Base-by-base conservation (phyloP, 2,797 vertebrate species). In the Sebastes nivosus region DNA sequence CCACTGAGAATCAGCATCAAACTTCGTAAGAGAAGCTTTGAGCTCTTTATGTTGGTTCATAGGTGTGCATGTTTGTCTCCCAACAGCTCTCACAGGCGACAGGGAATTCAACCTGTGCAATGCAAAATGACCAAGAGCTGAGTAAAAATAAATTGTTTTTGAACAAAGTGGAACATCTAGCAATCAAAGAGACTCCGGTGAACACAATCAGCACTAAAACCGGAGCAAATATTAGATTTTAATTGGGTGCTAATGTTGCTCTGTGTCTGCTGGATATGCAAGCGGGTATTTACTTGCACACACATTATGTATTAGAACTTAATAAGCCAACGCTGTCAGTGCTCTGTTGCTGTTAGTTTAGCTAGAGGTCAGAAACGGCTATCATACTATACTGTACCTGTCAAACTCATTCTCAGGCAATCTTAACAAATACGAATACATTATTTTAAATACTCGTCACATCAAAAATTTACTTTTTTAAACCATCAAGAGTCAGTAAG, bases 391-490 rank as follows among this genome's bases (percentile, higher is more conserved):
- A n/a, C 13, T 34, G 8, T 50, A 30, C 29, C 34, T 30, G 54
- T 42, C 6, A 6, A 16, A 60, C 18, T 22, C 34, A 22, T 34
- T 13, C 10, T 36, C n/a, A 12, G 11, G 30, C 20, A 61, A 34
- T 32, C 59, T 12, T 22, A 32, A 64, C 24, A 74, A 20, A 54
- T 16, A 5, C 12, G 6, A 20, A 11, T 0, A 18, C 3, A 46
- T 0, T 34, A 63, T 22, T 36, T 14, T 3, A n/a, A 61, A 29
- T 29, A 6, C 29, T 61, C 3, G 0, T 58, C 25, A 14, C 29
- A 61, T 20, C 0, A 0, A 61, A 60, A 61, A 32, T 3, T 0
- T 12, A 32, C 10, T 36, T 20, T 16, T 69, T 55, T 20, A 32
- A 68, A 69, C 52, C 24, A 30, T 10, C 13, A 24, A 25, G 20